phyloP scores from a whole-genome alignment of 2,888 invertebrate species.

The Zaprionus bogoriensis region DNA sequence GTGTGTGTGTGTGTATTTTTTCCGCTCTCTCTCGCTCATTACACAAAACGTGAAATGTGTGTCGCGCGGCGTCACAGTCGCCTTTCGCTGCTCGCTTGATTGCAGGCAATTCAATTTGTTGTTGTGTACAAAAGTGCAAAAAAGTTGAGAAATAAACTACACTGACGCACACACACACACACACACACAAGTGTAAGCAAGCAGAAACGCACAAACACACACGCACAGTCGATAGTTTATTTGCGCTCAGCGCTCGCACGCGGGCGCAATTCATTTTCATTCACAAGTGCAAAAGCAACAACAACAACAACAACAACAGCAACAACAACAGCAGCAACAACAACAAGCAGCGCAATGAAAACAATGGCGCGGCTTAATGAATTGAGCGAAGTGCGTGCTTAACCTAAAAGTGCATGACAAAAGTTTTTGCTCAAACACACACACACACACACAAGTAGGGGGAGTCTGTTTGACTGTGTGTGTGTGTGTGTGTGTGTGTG shows the following conservation, averaged over 20 bases:
- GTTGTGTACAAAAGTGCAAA: slow-evolving; percentile 12
- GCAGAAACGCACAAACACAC: not conserved
- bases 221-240: slow-evolving; percentile 3
- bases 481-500: slow-evolving; percentile 12
- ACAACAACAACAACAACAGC: slow-evolving; percentile 30
- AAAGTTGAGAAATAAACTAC: slow-evolving; percentile 3
- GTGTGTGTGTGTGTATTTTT: slow-evolving; percentile 14
- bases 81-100: slow-evolving; percentile 42
- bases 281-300: slow-evolving; percentile 45
- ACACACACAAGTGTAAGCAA: too few species aligned
- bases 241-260: slow-evolving; percentile 10
- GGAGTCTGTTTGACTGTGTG: not conserved
- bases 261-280: slow-evolving; percentile 49
- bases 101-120: slow-evolving; percentile 28
- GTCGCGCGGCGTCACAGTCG: slow-evolving; percentile 45
- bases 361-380: slow-evolving; percentile 51
- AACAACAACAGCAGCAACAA: slow-evolving; percentile 14
- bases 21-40: slow-evolving; percentile 22
- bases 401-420: slow-evolving; percentile 70
- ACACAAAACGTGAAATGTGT: slow-evolving; percentile 56
- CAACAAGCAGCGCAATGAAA: slow-evolving; percentile 24
- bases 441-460: slow-evolving; percentile 14
- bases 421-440: slow-evolving; percentile 38
- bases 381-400: slow-evolving; percentile 71
- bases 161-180: not conserved